Conservation (phyloP, 2,113 vertebrate genomes). For the Embiotoca jacksoni region DNA sequence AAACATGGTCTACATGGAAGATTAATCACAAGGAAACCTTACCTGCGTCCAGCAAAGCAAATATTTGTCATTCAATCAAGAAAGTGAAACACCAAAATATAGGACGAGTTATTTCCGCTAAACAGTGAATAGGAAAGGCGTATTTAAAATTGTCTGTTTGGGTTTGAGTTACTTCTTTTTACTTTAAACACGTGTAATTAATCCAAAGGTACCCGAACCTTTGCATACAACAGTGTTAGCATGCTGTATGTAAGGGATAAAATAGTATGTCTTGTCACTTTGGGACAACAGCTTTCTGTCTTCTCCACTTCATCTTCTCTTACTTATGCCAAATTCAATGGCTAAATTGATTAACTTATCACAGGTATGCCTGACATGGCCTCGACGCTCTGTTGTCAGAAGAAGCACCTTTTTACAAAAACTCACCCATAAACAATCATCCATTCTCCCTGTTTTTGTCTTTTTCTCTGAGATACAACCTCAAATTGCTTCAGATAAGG, state of each 20-base stretch:
- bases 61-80: not conserved
- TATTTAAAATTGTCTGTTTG: too few species aligned
- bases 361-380: slow-evolving; percentile 45
- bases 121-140: too few species aligned
- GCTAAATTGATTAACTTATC: slow-evolving; percentile 30
- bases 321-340: slow-evolving; percentile 51
- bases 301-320: not conserved
- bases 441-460: not conserved
- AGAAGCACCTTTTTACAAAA: slow-evolving; percentile 44
- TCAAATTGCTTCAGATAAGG: slow-evolving; percentile 6
- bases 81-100: too few species aligned
- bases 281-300: not conserved
- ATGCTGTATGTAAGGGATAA: not conserved
- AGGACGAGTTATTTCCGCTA: too few species aligned
- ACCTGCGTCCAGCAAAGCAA: not conserved
- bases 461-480: slow-evolving; percentile 5
- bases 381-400: slow-evolving; percentile 6
- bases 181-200: not conserved
- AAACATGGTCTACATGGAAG: too few species aligned
- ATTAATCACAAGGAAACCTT: not conserved
- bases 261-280: not conserved
- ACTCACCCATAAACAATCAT: slow-evolving; percentile 12
- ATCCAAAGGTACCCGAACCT: not conserved
- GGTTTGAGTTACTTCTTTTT: not conserved
- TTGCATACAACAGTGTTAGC: not conserved